Conservation (phyloP, 2,888 invertebrate species). For the Neoitamus cyanurus region DNA sequence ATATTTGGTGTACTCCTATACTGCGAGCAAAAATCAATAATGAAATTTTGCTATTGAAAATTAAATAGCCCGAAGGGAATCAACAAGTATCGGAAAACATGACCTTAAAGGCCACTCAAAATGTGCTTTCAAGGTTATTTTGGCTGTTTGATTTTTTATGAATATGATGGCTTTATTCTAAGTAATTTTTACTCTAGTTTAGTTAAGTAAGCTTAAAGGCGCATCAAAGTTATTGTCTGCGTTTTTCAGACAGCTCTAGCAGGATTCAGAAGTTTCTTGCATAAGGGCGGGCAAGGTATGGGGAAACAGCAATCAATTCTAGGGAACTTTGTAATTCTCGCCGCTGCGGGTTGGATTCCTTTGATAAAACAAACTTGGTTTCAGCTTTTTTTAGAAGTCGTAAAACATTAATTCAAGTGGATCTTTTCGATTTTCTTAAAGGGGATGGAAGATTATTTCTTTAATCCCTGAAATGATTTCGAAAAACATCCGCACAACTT, state of each 20-base stretch:
- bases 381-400: neutral
- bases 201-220: neutral
- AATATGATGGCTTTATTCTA: neutral
- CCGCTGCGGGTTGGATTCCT: neutral
- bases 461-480: neutral
- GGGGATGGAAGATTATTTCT: neutral
- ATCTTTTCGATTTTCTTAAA: conserved; percentile 15
- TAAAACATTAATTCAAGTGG: conserved; percentile 12
- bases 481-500: conserved; percentile 6
- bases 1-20: neutral
- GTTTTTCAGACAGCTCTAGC: neutral
- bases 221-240: neutral
- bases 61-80: neutral
- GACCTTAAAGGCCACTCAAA: neutral
- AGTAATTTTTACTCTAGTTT: neutral
- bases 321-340: neutral
- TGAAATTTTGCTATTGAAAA: neutral
- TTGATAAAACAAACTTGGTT: neutral
- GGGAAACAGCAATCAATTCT: neutral
- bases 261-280: neutral
- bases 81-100: neutral
- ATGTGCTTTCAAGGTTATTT: neutral
- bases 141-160: neutral
- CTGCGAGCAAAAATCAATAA: neutral
- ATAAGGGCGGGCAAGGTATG: neutral